Percentiles rank a stretch among this genome's conserved stretches.
These are phyloP conservation scores for Gnathonemus longibarbis DNA, from an alignment of 2,113 vertebrate genomes.

Conservation along the genomic window DNA sequence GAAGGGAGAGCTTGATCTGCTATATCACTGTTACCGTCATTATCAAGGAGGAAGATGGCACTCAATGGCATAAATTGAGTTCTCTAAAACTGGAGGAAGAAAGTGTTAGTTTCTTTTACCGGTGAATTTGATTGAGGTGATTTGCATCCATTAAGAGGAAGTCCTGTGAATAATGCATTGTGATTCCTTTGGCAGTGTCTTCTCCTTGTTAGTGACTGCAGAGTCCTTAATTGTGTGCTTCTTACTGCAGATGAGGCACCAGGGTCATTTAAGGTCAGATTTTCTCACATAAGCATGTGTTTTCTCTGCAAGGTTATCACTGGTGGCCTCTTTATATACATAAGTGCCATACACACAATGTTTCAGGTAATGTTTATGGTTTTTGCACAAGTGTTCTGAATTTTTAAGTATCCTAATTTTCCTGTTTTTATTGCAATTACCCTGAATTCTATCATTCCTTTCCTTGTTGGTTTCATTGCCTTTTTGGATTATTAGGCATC, in stretches of 20 bases:
- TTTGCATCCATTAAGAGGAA: neutral
- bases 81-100: neutral
- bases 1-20: neutral
- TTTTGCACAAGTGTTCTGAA: neutral
- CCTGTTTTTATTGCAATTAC: neutral
- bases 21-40: neutral
- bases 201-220: neutral
- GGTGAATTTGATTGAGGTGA: neutral
- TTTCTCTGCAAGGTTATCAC: neutral
- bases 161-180: conserved; percentile 3
- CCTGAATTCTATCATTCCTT: neutral
- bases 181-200: neutral
- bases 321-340: neutral
- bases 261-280: neutral
- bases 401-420: neutral
- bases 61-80: neutral
- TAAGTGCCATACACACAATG: neutral
- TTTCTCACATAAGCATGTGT: neutral
- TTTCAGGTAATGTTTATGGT: neutral
- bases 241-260: neutral
- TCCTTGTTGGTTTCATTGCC: neutral
- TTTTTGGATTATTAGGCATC: too few species aligned
- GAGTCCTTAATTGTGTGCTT: neutral
- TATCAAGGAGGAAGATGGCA: neutral
- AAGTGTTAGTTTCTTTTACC: neutral